A percentile compares a stretch with the other conserved stretches of the same genome.
phyloP scores from a whole-genome alignment of 2,888 invertebrate genomes.

The Linyphia triangularis region DNA sequence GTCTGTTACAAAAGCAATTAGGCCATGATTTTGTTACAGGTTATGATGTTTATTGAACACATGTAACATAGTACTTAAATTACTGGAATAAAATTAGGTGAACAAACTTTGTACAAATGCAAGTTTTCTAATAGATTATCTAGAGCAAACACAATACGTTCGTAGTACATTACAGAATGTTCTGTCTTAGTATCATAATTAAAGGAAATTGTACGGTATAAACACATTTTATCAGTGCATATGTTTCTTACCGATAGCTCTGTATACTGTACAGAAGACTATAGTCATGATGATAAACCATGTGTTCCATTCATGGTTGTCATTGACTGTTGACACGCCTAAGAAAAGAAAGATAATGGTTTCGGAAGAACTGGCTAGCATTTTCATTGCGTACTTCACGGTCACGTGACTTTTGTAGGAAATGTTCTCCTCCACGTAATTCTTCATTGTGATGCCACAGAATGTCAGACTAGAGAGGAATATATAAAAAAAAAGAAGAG shows the following conservation, averaged over 20 bases:
- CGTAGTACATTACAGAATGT: no score
- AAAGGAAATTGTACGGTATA: no score
- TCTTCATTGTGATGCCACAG: slow-evolving; percentile 99
- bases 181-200: no score
- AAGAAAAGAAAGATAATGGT: slow-evolving; percentile 99
- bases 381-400: slow-evolving; percentile 99
- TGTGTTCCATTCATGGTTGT: slow-evolving; percentile 96
- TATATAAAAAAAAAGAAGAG: background rate
- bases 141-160: no score
- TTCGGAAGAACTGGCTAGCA: slow-evolving; percentile 97
- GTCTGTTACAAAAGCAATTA: no score
- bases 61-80: no score
- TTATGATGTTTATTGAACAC: no score
- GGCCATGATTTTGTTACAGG: no score
- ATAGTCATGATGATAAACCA: slow-evolving; percentile 96
- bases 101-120: no score
- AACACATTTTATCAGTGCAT: no score
- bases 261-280: slow-evolving; percentile 93
- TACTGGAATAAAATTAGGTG: no score
- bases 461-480: slow-evolving; percentile 92
- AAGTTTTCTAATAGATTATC: no score
- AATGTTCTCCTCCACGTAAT: slow-evolving; percentile 98
- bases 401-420: slow-evolving; percentile 98
- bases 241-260: slow-evolving; percentile 88
- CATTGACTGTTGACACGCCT: slow-evolving; percentile 96